Evolutionary conservation across 2,888 invertebrate genomes (phyloP).

Genomic region (Eupsilia transversa): DNA sequence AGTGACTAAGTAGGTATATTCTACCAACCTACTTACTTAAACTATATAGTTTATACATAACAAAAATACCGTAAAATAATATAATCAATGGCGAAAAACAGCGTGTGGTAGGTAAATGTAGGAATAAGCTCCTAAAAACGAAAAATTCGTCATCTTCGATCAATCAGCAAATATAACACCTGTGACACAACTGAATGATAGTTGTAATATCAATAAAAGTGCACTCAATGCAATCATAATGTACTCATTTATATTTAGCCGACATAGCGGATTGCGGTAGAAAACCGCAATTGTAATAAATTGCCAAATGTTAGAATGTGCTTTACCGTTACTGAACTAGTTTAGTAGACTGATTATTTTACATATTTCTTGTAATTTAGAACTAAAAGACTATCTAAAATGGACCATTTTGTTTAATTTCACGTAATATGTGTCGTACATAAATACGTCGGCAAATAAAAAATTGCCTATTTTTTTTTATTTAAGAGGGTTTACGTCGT

Average conservation of each 20-base stretch:
- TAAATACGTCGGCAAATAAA: too few species aligned
- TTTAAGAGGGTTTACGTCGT: too few species aligned
- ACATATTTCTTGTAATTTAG: too few species aligned
- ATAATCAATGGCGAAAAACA: neutral
- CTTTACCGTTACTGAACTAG: constrained; percentile 37
- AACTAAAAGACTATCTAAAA: too few species aligned
- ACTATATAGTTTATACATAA: too few species aligned
- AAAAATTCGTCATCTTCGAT: neutral
- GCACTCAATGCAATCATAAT: neutral
- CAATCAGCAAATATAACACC: neutral
- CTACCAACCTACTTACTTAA: neutral
- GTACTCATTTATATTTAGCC: constrained; percentile 26
- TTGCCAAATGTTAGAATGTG: constrained; percentile 39
- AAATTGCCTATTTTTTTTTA: too few species aligned
- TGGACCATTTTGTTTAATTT: too few species aligned
- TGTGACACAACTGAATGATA: neutral
- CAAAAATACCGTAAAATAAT: neutral
- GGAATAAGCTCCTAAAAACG: neutral
- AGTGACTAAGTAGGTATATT: neutral
- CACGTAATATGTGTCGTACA: too few species aligned
- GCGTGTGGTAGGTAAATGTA: too few species aligned
- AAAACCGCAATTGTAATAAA: constrained; percentile 40
- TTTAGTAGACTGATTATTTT: too few species aligned
- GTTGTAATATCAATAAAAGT: neutral
- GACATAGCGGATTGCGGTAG: constrained; percentile 29